Evolutionary conservation across 2,888 invertebrate species (phyloP).

Genomic region (Pyralis farinalis): DNA sequence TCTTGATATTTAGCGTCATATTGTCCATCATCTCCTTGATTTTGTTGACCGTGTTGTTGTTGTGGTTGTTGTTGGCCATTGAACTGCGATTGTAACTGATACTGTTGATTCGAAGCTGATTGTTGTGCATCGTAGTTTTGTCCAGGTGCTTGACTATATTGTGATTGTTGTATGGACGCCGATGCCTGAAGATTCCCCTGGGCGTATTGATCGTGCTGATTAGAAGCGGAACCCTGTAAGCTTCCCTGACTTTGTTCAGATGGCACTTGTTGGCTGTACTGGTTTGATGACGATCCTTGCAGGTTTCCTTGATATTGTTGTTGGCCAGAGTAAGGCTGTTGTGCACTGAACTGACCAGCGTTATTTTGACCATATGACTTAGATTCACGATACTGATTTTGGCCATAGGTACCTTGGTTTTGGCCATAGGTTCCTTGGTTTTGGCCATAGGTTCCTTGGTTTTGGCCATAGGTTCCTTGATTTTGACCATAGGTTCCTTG

Average conservation of each 20-base stretch:
- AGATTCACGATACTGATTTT: too few species aligned
- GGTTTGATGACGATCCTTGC: conserved; percentile 1
- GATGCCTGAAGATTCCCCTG: conserved; percentile 1
- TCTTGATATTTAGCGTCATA: conserved; percentile 24
- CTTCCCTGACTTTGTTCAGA: background rate
- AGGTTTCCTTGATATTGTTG: background rate
- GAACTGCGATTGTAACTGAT: conserved; percentile 1
- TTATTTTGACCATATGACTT: background rate
- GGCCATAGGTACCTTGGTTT: too few species aligned
- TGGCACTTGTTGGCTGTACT: background rate
- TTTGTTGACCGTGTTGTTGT: conserved; percentile 16
- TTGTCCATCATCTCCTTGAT: conserved; percentile 16
- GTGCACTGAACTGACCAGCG: background rate
- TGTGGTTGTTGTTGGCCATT: conserved; percentile 12
- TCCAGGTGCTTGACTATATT: background rate
- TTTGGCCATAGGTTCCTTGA: too few species aligned
- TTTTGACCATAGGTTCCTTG: too few species aligned
- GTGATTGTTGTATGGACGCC: conserved; percentile 5
- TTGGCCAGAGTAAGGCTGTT: too few species aligned
- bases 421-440: too few species aligned
- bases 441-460: too few species aligned
- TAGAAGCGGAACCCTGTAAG: background rate
- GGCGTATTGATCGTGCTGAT: conserved; percentile 4
- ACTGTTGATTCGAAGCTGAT: conserved; percentile 4
- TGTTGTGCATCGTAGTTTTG: background rate